Evolutionary conservation across 2,113 vertebrate genomes (phyloP), one percentile per base, ranked within the genome.

Genomic region (Odocoileus hemionus): DNA sequence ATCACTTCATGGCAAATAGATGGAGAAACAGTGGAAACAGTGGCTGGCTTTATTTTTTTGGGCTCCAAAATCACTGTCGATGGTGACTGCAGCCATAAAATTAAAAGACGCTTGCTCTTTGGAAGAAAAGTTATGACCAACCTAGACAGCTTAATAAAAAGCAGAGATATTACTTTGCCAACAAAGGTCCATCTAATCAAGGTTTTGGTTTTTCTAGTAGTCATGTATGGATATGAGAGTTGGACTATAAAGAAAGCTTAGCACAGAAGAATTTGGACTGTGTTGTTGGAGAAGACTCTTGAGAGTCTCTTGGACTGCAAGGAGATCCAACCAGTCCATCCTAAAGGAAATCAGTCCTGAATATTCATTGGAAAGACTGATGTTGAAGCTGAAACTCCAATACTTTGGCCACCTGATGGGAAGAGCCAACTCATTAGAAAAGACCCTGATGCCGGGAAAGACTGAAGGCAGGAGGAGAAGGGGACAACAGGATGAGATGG

Each of bases 191-290:
- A 2, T 70, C n/a, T 70, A 36, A 17, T 67, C 6, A 67, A 67
- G 10, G n/a, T n/a, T 36, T 10, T 36, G n/a, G 4, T 36, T 70
- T 67, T 70, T 70, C n/a, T n/a, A 70, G n/a, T 70, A 19, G 64
- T 21, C 64, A 36, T 36, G n/a, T 70, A 70, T 70, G n/a, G 64
- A 70, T 36, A 9, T 70, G 4, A 70, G n/a, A 70, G 33, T 36
- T 2, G 33, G 8, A 67, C 64, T 67, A 36, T 36, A 5, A 70
- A 70, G 64, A 70, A 70, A 36, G 64, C 64, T 36, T n/a, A 70
- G n/a, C 10, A 0, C 5, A 1, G 1, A 70, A 36, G n/a, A 70
- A 70, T 1, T 67, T 67, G 33, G 19, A 70, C 64, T 36, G 2
- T 70, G 64, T 9, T 36, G 9, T 36, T 70, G 64, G n/a, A 70